phyloP scores from a whole-genome alignment of 2,113 vertebrate genomes.

The Scartelaos histophorus region DNA sequence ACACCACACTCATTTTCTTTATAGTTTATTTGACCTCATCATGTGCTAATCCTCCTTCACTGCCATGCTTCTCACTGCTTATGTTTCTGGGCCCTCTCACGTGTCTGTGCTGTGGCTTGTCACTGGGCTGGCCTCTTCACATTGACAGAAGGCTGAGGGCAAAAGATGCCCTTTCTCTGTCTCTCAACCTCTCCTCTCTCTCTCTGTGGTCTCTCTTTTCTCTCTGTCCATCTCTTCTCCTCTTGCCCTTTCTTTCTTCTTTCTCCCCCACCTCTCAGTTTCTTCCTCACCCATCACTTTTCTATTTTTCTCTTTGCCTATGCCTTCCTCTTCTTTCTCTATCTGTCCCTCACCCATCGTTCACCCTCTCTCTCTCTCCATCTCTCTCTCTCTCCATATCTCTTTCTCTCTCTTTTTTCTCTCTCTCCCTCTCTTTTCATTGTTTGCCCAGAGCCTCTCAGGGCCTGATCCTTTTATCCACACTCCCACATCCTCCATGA shows the following conservation, averaged over 20 bases:
- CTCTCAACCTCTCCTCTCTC: slow-evolving; percentile 14
- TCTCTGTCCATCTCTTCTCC: slow-evolving; percentile 13
- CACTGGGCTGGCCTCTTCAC: slow-evolving; percentile 46
- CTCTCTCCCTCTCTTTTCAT: slow-evolving; percentile 10
- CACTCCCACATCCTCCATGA: slow-evolving; percentile 1
- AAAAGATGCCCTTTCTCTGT: slow-evolving; percentile 38
- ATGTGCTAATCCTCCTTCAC: slow-evolving; percentile 25
- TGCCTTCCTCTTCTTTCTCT: too few relatives aligned
- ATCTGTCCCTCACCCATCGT: background rate
- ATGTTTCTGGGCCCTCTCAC: slow-evolving; percentile 29
- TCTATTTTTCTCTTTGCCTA: background rate
- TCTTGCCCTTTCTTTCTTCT: slow-evolving; percentile 1
- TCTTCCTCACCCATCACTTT: background rate
- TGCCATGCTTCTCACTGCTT: slow-evolving; percentile 3
- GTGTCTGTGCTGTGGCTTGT: slow-evolving; percentile 47
- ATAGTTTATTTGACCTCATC: slow-evolving; percentile 1
- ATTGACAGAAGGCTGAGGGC: slow-evolving; percentile 61
- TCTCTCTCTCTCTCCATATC: slow-evolving; percentile 1
- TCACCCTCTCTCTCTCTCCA: slow-evolving; percentile 26
- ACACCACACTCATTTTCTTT: slow-evolving; percentile 24
- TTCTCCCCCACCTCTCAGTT: slow-evolving; percentile 15
- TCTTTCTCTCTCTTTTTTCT: slow-evolving; percentile 9
- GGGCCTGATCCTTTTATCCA: slow-evolving; percentile 21
- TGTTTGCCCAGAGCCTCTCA: slow-evolving; percentile 3
- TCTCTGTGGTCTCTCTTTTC: slow-evolving; percentile 3